These are phyloP conservation scores for Panthera tigris DNA, from an alignment of 2,113 vertebrate genomes.

Conservation along the genomic window DNA sequence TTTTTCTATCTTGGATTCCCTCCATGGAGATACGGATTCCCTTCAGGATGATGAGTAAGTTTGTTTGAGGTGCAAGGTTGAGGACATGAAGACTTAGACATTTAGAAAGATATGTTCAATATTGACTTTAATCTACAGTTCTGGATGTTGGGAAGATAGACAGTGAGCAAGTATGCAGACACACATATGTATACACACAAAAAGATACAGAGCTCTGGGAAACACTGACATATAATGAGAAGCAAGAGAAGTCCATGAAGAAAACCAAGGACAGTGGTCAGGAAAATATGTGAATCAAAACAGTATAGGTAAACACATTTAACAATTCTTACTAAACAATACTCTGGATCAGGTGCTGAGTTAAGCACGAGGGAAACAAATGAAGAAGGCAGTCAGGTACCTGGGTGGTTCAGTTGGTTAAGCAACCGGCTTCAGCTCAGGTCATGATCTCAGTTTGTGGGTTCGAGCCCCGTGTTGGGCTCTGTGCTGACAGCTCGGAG, in stretches of 20 bases:
- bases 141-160: not conserved
- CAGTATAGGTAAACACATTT: not conserved
- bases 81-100: not conserved
- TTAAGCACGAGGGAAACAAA: not conserved
- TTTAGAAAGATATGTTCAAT: not conserved
- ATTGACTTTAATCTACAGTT: not conserved
- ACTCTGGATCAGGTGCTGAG: not conserved
- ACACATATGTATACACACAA: not conserved
- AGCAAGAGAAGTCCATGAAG: not conserved
- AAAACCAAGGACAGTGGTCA: slow-evolving; percentile 22
- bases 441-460: too few relatives aligned
- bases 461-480: too few relatives aligned
- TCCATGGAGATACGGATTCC: not conserved
- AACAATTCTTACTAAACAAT: not conserved
- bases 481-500: too few relatives aligned
- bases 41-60: not conserved
- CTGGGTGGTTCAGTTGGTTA: too few relatives aligned
- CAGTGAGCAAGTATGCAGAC: not conserved
- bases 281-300: not conserved
- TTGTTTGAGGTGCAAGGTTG: not conserved
- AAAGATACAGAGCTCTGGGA: not conserved
- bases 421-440: too few relatives aligned
- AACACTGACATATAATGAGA: not conserved
- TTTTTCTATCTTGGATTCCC: not conserved
- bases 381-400: not conserved